phyloP scores from a whole-genome alignment of 2,797 vertebrate species.

The Caiman crocodilus region DNA sequence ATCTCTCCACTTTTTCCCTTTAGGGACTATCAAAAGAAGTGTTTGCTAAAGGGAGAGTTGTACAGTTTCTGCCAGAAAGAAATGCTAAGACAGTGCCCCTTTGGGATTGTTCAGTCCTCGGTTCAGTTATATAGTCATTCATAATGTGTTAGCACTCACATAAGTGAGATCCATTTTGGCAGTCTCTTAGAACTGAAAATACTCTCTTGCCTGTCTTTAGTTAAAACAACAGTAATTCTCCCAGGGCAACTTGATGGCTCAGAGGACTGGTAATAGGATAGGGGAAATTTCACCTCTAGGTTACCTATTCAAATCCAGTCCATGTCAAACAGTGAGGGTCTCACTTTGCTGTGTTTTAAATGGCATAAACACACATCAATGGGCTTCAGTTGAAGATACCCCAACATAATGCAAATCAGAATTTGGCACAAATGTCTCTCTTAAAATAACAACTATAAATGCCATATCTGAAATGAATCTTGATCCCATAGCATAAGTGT shows the following conservation, averaged over 20 bases:
- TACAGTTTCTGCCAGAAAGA: not conserved
- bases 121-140: not conserved
- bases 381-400: not conserved
- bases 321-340: not conserved
- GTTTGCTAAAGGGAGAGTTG: conserved; percentile 20
- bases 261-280: not conserved
- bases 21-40: not conserved
- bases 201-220: not conserved
- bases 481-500: not conserved
- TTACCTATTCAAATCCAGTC: not conserved
- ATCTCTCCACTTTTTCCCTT: conserved; percentile 25
- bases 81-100: not conserved
- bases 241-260: not conserved
- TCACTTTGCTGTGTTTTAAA: not conserved
- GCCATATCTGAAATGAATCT: not conserved
- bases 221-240: not conserved
- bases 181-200: not conserved
- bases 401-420: not conserved
- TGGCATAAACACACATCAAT: not conserved
- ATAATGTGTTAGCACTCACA: not conserved
- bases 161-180: not conserved
- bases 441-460: not conserved
- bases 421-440: not conserved
- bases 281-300: not conserved
- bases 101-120: not conserved